A percentile compares a stretch with the other conserved stretches of the same genome.
Conservation (phyloP, 2,888 invertebrate species). For the Aphrophora alni region DNA sequence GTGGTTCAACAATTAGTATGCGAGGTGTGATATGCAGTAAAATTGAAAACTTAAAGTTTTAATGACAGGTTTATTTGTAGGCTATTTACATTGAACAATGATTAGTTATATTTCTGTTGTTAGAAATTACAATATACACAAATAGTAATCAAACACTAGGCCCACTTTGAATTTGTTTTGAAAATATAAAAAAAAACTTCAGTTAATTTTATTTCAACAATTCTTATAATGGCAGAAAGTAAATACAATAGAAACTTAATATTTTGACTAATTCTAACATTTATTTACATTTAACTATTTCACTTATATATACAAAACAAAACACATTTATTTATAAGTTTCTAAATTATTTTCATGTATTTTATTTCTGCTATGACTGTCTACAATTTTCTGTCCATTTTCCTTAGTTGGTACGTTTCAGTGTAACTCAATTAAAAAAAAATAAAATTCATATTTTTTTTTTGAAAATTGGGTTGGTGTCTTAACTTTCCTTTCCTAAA, state of each 20-base stretch:
- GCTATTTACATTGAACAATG: not conserved
- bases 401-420: too few species aligned
- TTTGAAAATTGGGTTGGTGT: too few species aligned
- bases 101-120: not conserved
- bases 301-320: not conserved
- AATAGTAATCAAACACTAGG: not conserved
- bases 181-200: not conserved
- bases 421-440: too few species aligned
- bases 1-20: not conserved
- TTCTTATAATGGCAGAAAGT: not conserved
- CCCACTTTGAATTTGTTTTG: not conserved
- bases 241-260: too few species aligned
- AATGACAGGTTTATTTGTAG: slow-evolving; percentile 1
- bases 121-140: slow-evolving; percentile 6
- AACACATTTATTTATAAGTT: too few species aligned
- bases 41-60: not conserved
- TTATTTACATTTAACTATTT: not conserved
- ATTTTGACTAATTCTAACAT: not conserved
- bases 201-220: not conserved
- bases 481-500: too few species aligned
- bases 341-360: too few species aligned
- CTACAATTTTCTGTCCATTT: too few species aligned
- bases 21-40: not conserved
- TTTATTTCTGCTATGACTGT: too few species aligned
- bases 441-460: too few species aligned